Evolutionary conservation across 2,888 invertebrate genomes (phyloP), one percentile per base, ranked within the genome.

Genomic region (Rapana venosa): DNA sequence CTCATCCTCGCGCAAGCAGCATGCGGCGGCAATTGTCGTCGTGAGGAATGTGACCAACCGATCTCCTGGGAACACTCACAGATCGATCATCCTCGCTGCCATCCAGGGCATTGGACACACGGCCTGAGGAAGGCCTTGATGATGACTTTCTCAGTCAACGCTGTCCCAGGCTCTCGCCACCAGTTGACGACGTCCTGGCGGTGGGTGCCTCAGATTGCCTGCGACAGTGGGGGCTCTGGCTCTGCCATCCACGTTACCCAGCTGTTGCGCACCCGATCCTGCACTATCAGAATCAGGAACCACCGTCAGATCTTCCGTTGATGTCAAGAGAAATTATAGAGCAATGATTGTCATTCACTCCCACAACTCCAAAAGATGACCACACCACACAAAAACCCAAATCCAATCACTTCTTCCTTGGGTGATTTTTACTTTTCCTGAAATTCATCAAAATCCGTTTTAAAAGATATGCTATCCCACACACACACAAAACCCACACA

Each of bases 241-340:
- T 81, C 36, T 26, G 36, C 30, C 81, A 81, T 81, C 81, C 81
- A 81, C 81, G n/a, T 22, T 22, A 81, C 81, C 81, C 81, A 81
- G 81, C 81, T 36, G 81, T 81, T 47, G 30, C 32, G 81, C 22
- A 81, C 81, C 35, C 36, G 36, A 81, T 47, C 81, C 81, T 81
- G 36, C 81, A 81, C 36, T 22, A 81, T 81, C 81, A n/a, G 81
- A 81, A 81, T 81, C 79, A 79, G 79, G 79, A 79, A 79, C 79
- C 13, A 26, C 70, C 70, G 4, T 70, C 70, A 70, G n/a, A 70
- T 70, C 70, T 70, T 70, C 70, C 70, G 70, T 70, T 70, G 70
- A 70, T 70, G 70, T 70, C 70, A 70, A 70, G 70, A 70, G 70
- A 70, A 70, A 70, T 70, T 70, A 70, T 70, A 26, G n/a, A 70